Percentiles rank a stretch among this genome's conserved stretches.
Evolutionary conservation across 2,888 invertebrate species (phyloP).

Genomic region (Zaprionus bogoriensis): DNA sequence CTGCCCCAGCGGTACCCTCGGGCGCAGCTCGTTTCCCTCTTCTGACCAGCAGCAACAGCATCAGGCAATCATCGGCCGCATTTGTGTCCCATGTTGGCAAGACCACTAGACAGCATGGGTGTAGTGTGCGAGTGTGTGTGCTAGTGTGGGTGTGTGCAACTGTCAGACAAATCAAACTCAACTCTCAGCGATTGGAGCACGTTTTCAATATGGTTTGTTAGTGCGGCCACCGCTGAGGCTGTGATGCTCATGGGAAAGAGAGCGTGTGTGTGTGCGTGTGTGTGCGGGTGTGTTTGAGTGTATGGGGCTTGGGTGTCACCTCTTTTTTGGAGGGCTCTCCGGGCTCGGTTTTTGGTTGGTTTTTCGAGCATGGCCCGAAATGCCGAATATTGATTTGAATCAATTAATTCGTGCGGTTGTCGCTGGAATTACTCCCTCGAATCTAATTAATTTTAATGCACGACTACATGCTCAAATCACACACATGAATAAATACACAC

Average conservation of each 20-base stretch:
- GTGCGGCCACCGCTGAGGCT: constrained; percentile 50
- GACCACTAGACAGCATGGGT: constrained; percentile 5
- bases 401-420: constrained; percentile 83
- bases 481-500: constrained; percentile 53
- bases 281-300: background rate
- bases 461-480: constrained; percentile 68
- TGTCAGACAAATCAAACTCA: constrained; percentile 73
- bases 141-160: constrained; percentile 16
- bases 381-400: constrained; percentile 83
- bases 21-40: background rate
- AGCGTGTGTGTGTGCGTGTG: background rate
- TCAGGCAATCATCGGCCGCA: constrained; percentile 48
- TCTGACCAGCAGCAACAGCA: constrained; percentile 8
- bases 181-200: constrained; percentile 67
- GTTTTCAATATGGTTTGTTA: constrained; percentile 76
- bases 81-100: constrained; percentile 47
- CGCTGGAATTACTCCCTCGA: constrained; percentile 82
- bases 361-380: constrained; percentile 60
- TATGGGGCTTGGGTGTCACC: constrained; percentile 28
- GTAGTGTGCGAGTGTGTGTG: background rate
- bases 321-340: constrained; percentile 51
- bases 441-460: constrained; percentile 84
- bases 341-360: constrained; percentile 47
- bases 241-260: constrained; percentile 3
- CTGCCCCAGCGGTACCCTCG: no score